phyloP scores from a whole-genome alignment of 2,888 invertebrate genomes.

The Frankliniella intonsa region DNA sequence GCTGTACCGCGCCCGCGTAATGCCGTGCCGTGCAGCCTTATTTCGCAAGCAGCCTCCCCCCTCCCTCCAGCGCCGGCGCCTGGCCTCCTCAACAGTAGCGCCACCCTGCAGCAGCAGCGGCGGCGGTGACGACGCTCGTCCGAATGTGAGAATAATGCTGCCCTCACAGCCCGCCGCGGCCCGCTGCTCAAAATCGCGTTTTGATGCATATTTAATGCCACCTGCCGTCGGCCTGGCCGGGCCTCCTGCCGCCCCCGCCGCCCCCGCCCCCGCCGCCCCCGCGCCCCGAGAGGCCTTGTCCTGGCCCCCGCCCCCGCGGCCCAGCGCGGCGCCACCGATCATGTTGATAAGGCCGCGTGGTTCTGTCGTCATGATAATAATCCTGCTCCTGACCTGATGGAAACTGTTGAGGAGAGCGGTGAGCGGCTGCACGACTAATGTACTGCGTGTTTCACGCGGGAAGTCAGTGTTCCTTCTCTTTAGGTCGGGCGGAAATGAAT shows the following conservation, averaged over 20 bases:
- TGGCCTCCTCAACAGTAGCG: no score
- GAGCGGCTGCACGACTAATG: no score
- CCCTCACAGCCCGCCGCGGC: background rate
- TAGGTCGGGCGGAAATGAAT: no score
- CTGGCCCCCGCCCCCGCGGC: background rate
- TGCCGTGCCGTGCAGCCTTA: background rate
- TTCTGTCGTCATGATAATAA: background rate
- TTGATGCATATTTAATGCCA: slow-evolving; percentile 1
- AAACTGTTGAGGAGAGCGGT: no score
- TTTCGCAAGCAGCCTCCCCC: background rate
- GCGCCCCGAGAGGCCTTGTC: background rate
- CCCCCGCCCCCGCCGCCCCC: background rate
- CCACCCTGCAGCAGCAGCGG: no score
- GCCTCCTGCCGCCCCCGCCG: background rate
- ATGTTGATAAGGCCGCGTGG: background rate
- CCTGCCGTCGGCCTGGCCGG: background rate
- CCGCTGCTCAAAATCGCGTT: background rate
- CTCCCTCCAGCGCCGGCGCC: background rate
- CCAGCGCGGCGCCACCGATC: background rate
- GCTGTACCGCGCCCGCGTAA: background rate
- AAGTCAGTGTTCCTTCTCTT: no score
- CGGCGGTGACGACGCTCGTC: background rate
- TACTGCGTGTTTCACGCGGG: no score
- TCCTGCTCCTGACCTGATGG: background rate
- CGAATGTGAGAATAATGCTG: background rate